A percentile compares a stretch with the other conserved stretches of the same genome.
Evolutionary conservation across 2,113 vertebrate genomes (phyloP).

Genomic region (Verasper variegatus): DNA sequence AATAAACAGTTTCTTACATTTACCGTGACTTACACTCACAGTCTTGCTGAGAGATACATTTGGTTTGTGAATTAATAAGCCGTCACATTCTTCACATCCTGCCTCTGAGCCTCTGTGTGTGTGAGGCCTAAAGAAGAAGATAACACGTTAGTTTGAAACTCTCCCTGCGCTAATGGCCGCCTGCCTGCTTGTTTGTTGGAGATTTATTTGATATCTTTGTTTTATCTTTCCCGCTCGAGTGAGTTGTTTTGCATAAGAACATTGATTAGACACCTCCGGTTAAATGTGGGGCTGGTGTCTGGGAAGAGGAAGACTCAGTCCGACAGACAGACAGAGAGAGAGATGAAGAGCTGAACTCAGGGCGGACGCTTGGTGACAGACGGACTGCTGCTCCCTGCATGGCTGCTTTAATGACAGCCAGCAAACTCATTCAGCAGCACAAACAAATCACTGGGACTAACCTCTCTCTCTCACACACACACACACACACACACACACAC

Average conservation of each 20-base stretch:
- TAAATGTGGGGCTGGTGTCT: constrained; percentile 26
- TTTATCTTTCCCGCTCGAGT: constrained; percentile 14
- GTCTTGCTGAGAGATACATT: constrained; percentile 14
- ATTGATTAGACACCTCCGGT: constrained; percentile 37
- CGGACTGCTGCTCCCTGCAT: constrained; percentile 26
- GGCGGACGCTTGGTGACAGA: constrained; percentile 1
- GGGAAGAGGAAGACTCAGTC: neutral
- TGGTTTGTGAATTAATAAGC: constrained; percentile 1
- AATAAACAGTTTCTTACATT: neutral
- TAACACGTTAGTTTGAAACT: neutral
- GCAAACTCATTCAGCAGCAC: constrained; percentile 25
- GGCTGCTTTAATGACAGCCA: constrained; percentile 45
- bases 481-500: neutral
- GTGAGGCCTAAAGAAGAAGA: neutral
- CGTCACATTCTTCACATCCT: neutral
- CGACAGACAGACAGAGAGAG: neutral
- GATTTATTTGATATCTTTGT: constrained; percentile 25
- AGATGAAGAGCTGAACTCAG: neutral
- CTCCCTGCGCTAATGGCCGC: neutral
- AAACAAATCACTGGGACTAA: constrained; percentile 29
- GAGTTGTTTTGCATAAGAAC: constrained; percentile 26
- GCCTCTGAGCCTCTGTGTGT: neutral
- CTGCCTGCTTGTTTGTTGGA: neutral
- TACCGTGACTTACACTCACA: neutral
- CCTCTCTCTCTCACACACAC: neutral